Percentiles rank a stretch among this genome's conserved stretches.
phyloP scores from a whole-genome alignment of 2,888 invertebrate genomes.

The Phrixothrix hirtus region DNA sequence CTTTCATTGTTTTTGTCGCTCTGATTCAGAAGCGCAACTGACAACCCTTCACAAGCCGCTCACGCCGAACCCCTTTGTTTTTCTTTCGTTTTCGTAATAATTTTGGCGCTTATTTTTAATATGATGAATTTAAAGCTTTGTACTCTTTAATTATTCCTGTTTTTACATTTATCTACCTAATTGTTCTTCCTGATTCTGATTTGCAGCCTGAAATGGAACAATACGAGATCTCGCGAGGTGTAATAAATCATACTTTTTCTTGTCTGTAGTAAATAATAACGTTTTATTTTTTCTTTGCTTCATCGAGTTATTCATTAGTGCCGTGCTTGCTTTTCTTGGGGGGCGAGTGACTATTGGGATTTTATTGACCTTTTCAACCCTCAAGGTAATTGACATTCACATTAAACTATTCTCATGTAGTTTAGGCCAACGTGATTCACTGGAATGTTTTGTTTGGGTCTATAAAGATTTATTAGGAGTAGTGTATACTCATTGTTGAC shows the following conservation, averaged over 20 bases:
- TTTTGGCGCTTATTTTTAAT: conserved; percentile 57
- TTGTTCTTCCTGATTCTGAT: conserved; percentile 54
- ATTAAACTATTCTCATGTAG: conserved; percentile 15
- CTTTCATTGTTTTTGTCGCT: conserved; percentile 56
- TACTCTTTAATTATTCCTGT: conserved; percentile 57
- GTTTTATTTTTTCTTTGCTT: conserved; percentile 43
- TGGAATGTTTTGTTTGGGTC: conserved; percentile 11
- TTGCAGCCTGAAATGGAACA: conserved; percentile 44
- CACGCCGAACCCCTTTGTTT: conserved; percentile 53
- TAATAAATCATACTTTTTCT: conserved; percentile 54
- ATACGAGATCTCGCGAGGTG: conserved; percentile 52
- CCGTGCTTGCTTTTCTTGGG: conserved; percentile 46
- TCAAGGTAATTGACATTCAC: conserved; percentile 15
- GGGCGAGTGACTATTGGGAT: conserved; percentile 28
- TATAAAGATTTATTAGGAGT: too few relatives aligned
- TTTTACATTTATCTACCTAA: conserved; percentile 58
- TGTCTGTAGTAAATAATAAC: conserved; percentile 40
- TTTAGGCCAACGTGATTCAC: conserved; percentile 15
- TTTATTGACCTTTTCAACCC: conserved; percentile 23
- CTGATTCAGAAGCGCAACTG: conserved; percentile 53
- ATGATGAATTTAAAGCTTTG: conserved; percentile 58
- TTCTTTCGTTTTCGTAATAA: conserved; percentile 55
- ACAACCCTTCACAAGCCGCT: conserved; percentile 55
- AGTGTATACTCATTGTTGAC: too few relatives aligned
- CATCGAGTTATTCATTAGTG: conserved; percentile 45